phyloP scores from a whole-genome alignment of 2,797 vertebrate species.

The Neomorphus geoffroyi region DNA sequence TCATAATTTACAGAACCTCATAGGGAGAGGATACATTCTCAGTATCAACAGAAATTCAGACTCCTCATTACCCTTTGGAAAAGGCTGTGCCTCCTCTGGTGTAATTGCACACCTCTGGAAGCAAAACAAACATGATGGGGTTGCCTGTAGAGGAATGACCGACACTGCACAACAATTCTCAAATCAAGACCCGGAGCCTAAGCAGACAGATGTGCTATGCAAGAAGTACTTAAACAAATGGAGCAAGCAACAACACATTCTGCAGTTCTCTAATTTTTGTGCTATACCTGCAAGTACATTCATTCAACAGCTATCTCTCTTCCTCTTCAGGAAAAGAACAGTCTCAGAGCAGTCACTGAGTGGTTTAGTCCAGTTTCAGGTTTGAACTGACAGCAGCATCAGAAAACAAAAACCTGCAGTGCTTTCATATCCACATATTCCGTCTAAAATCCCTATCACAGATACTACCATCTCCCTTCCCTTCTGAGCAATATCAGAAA shows the following conservation, averaged over 20 bases:
- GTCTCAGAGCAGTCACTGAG: slow-evolving; percentile 18
- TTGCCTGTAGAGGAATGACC: not conserved
- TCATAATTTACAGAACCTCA: not conserved
- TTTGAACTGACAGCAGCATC: not conserved
- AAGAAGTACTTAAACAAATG: not conserved
- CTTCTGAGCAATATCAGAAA: not conserved
- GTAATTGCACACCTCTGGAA: not conserved
- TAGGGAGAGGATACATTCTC: not conserved
- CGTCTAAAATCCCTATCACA: not conserved
- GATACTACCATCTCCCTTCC: not conserved
- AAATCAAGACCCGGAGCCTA: not conserved
- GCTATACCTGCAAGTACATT: not conserved
- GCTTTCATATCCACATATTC: not conserved
- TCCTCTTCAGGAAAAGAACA: slow-evolving; percentile 39
- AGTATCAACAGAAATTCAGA: not conserved
- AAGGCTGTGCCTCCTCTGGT: not conserved
- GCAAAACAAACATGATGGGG: accelerated
- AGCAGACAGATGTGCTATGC: not conserved
- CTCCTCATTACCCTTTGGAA: not conserved
- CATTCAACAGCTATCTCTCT: slow-evolving; percentile 1
- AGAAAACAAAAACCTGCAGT: not conserved
- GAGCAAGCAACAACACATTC: not conserved
- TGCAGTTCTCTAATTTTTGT: not conserved
- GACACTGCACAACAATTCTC: not conserved
- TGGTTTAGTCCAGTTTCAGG: not conserved